Evolutionary conservation across 2,113 vertebrate species (phyloP).

Genomic region (Pycnonotus jocosus): DNA sequence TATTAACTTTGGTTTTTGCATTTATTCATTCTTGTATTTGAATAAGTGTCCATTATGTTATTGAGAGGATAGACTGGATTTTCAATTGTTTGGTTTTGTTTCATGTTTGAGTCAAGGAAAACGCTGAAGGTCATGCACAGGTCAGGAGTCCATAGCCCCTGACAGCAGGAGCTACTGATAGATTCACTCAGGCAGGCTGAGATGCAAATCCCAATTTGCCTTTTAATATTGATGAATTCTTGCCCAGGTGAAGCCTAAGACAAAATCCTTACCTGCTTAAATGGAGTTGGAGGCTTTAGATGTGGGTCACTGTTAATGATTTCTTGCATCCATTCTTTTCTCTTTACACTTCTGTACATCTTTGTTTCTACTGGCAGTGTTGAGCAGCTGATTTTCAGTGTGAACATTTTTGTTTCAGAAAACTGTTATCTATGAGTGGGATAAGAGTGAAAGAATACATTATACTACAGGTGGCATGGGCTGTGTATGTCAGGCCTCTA

Average conservation of each 20-base stretch:
- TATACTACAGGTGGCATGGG: conserved; percentile 27
- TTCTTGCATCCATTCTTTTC: conserved; percentile 44
- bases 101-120: not conserved
- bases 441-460: conserved; percentile 33
- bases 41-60: not conserved
- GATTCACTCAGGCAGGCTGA: not conserved
- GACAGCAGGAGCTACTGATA: not conserved
- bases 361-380: conserved; percentile 12
- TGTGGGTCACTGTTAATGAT: not conserved
- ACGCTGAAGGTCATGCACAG: fast-evolving
- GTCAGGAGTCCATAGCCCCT: not conserved
- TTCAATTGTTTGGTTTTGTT: not conserved
- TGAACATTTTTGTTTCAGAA: conserved; percentile 5
- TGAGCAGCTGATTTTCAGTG: not conserved
- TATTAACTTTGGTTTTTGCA: not conserved
- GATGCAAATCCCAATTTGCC: not conserved
- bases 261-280: not conserved
- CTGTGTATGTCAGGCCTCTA: conserved; percentile 35
- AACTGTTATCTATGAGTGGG: not conserved
- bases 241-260: not conserved
- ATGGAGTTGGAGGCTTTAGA: not conserved
- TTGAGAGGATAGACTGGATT: not conserved
- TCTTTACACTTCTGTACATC: not conserved
- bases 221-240: not conserved
- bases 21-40: not conserved